phyloP scores from a whole-genome alignment of 2,113 vertebrate genomes.

The Phrynosoma platyrhinos region DNA sequence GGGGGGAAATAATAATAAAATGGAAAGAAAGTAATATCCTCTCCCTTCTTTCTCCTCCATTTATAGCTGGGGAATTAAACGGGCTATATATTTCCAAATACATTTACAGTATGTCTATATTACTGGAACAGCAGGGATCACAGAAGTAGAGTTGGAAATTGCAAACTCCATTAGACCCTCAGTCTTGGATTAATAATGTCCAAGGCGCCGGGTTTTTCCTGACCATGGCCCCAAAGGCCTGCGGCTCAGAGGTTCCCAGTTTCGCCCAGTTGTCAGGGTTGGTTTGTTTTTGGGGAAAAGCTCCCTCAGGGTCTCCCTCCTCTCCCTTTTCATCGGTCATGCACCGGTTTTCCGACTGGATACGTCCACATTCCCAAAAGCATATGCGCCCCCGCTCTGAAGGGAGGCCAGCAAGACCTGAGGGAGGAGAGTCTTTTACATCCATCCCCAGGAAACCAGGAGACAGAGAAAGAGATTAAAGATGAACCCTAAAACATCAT shows the following conservation, averaged over 20 bases:
- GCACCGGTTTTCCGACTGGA: constrained; percentile 80
- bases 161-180: constrained; percentile 82
- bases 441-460: constrained; percentile 76
- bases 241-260: constrained; percentile 75
- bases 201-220: constrained; percentile 12
- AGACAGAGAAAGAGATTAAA: constrained; percentile 79
- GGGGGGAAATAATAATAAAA: constrained; percentile 49
- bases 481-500: constrained; percentile 80
- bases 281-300: constrained; percentile 70
- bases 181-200: constrained; percentile 82
- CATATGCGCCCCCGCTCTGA: constrained; percentile 77
- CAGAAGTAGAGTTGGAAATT: constrained; percentile 79
- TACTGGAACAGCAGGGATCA: constrained; percentile 81
- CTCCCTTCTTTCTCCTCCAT: constrained; percentile 64
- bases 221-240: constrained; percentile 42
- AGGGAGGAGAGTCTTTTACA: constrained; percentile 75
- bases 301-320: constrained; percentile 75
- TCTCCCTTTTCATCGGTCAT: constrained; percentile 77
- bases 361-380: constrained; percentile 80
- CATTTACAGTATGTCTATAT: constrained; percentile 85
- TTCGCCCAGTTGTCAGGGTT: constrained; percentile 70
- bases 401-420: constrained; percentile 68
- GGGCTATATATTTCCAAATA: constrained; percentile 84
- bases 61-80: constrained; percentile 81
- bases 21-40: constrained; percentile 58